Evolutionary conservation across 2,888 invertebrate genomes (phyloP).

Genomic region (Serripes groenlandicus): DNA sequence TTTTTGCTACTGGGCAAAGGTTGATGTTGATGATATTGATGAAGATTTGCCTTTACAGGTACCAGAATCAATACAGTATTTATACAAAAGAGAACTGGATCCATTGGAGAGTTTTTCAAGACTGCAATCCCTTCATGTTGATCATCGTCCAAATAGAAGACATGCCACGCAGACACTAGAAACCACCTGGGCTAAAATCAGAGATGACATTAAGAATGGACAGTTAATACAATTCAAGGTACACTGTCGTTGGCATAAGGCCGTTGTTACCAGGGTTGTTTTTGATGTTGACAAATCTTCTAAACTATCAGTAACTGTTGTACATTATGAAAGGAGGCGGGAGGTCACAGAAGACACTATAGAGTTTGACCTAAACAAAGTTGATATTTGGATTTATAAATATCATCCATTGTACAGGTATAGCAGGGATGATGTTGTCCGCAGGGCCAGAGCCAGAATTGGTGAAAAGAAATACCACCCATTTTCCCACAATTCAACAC

Average conservation of each 20-base stretch:
- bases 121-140: conserved; percentile 13
- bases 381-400: conserved; percentile 42
- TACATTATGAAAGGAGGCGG: conserved; percentile 32
- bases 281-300: neutral
- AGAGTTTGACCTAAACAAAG: conserved; percentile 21
- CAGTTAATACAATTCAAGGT: conserved; percentile 34
- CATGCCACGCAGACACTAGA: conserved; percentile 16
- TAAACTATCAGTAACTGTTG: conserved; percentile 22
- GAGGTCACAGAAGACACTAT: conserved; percentile 28
- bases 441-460: conserved; percentile 29
- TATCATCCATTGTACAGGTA: conserved; percentile 39
- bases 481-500: conserved; percentile 24
- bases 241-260: conserved; percentile 32
- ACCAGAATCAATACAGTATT: neutral
- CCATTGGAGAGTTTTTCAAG: conserved; percentile 8
- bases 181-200: conserved; percentile 26
- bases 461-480: conserved; percentile 29
- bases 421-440: conserved; percentile 24
- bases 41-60: neutral
- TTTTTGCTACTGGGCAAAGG: conserved; percentile 55
- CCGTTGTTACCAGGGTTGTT: conserved; percentile 30
- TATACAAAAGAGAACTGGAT: neutral
- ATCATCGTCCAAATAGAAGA: conserved; percentile 23
- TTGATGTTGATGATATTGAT: conserved; percentile 30
- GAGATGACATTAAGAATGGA: conserved; percentile 36